Percentiles rank a stretch among this genome's conserved stretches.
phyloP scores from a whole-genome alignment of 2,113 vertebrate genomes.

The Lepus americanus region DNA sequence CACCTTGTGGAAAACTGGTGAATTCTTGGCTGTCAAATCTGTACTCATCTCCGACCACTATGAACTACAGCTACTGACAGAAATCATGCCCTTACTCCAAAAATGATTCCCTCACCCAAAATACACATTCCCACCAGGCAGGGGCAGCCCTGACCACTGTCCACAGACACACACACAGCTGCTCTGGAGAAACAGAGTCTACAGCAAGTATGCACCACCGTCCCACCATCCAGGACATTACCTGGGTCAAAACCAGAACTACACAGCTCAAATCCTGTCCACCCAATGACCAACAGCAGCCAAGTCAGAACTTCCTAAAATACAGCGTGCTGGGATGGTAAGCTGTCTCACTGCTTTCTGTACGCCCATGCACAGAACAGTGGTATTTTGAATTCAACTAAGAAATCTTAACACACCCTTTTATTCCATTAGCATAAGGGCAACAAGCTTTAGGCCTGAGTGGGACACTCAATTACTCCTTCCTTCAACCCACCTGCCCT shows the following conservation, averaged over 20 bases:
- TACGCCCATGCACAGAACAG: too few species aligned
- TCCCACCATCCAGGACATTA: background rate
- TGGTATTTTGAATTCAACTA: background rate
- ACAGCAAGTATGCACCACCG: background rate
- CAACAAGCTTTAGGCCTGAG: background rate
- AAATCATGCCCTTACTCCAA: background rate
- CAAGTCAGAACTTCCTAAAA: constrained; percentile 6
- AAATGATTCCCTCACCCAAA: background rate
- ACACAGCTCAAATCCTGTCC: background rate
- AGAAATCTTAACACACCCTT: background rate
- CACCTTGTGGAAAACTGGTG: background rate
- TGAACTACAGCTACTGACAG: background rate
- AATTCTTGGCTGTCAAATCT: background rate
- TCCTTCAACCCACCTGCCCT: background rate
- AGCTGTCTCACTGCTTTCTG: background rate
- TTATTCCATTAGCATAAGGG: background rate
- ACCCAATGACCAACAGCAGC: background rate
- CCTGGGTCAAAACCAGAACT: background rate
- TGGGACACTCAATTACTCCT: background rate
- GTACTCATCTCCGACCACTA: background rate
- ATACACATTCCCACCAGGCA: background rate
- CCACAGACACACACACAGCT: background rate
- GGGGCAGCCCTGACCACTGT: background rate
- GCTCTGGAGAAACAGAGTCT: background rate
- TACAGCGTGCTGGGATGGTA: background rate